Evolutionary conservation across 2,113 vertebrate species (phyloP), one percentile per base, ranked within the genome.

Genomic region (Leucoraja erinaceus): DNA sequence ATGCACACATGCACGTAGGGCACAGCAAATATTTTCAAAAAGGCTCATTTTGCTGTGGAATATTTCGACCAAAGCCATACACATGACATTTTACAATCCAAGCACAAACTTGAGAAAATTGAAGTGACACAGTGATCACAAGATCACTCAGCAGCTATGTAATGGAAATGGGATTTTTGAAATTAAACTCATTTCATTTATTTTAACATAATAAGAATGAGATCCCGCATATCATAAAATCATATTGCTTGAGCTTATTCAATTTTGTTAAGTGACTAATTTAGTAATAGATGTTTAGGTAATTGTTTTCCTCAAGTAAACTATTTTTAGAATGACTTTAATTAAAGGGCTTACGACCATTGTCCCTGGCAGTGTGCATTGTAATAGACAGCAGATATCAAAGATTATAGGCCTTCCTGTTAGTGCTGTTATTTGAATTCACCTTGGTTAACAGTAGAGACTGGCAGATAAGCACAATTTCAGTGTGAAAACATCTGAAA

Each of bases 311-410:
- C 47, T 56, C 84, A 18, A 31, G 84, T 8, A 11, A 66, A 68
- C n/a, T 33, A 68, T 90, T 63, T 72, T 66, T 90, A 33, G 86
- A 90, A 90, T 33, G 31, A 22, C 28, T 90, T 88, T 81, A 66
- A 31, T 14, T 31, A n/a, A 63, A 31, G 28, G 59, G 14, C 25
- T n/a, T 66, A 18, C 47, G 7, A 8, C 12, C 12, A 54, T 56
- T 83, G 0, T 86, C 25, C 56, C 56, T 63, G 59, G 25, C 78
- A 81, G 5, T 61, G 16, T 81, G 59, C 14, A 25, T n/a, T 86
- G n/a, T 5, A 63, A 18, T 12, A 3, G 6, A 7, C 8, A 84
- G 59, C 47, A 59, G 81, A 25, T 12, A 14, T 88, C 28, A 88
- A 63, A 61, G 59, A n/a, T 88, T 63, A 28, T 12, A n/a, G n/a